Conservation (phyloP, 2,113 vertebrate species). For the Microtus richardsoni region DNA sequence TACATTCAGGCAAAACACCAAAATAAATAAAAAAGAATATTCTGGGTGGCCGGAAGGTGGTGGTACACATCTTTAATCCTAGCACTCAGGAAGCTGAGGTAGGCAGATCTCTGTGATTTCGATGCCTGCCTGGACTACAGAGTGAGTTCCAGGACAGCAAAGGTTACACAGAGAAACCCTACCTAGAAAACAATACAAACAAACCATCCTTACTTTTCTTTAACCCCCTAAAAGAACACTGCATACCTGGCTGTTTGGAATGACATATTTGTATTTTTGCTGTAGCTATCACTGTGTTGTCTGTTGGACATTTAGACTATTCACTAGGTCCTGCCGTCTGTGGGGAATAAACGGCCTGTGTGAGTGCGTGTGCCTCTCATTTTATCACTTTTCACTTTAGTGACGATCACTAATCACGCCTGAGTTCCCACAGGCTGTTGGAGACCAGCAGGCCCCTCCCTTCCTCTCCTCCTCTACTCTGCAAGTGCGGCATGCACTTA, state of each 20-base stretch:
- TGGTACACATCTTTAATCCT: neutral
- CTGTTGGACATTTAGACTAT: neutral
- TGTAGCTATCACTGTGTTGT: neutral
- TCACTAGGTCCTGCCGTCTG: neutral
- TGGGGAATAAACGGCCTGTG: neutral
- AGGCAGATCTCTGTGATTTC: neutral
- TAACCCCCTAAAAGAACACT: neutral
- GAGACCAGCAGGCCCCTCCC: neutral
- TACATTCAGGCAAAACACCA: neutral
- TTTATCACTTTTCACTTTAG: neutral
- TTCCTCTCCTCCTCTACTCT: neutral
- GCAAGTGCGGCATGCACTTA: neutral
- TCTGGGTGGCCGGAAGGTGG: neutral
- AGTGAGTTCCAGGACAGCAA: neutral
- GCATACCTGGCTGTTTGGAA: neutral
- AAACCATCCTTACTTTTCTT: neutral
- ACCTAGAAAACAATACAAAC: neutral
- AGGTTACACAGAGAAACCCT: neutral
- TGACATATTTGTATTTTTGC: neutral
- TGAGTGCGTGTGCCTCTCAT: neutral
- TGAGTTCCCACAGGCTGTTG: constrained; percentile 1
- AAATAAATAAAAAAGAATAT: neutral
- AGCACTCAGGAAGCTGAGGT: neutral
- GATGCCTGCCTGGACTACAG: neutral
- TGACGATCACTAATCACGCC: neutral